phyloP scores from a whole-genome alignment of 2,113 vertebrate species.

The Leptodactylus fuscus region DNA sequence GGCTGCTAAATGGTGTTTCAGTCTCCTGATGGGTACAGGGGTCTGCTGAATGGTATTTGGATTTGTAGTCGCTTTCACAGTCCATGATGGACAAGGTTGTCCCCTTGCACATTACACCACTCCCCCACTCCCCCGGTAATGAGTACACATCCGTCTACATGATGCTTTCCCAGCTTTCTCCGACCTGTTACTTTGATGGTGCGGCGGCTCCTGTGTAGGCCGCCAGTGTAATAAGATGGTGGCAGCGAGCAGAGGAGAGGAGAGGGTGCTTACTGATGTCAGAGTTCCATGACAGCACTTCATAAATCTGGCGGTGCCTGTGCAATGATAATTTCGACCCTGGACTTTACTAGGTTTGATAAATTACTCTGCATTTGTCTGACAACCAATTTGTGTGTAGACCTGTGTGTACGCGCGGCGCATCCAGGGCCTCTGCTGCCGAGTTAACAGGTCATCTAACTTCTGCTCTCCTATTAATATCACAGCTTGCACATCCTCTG shows the following conservation, averaged over 20 bases:
- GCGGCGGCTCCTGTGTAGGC: not conserved
- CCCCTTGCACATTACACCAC: too few relatives aligned
- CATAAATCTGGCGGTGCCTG: constrained; percentile 41
- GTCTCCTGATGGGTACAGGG: too few relatives aligned
- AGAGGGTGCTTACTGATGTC: constrained; percentile 36
- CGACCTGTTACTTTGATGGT: not conserved
- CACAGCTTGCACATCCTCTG: constrained; percentile 10
- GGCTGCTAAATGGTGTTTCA: too few relatives aligned
- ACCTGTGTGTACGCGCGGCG: constrained; percentile 9
- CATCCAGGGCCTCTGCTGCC: constrained; percentile 14
- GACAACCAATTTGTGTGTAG: constrained; percentile 45
- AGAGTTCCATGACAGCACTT: constrained; percentile 41
- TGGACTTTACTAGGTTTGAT: constrained; percentile 50
- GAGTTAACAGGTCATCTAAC: constrained; percentile 35
- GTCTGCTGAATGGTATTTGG: too few relatives aligned
- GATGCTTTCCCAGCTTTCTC: not conserved
- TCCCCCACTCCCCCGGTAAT: too few relatives aligned
- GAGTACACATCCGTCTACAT: not conserved
- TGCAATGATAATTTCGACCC: constrained; percentile 51
- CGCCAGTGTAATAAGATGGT: constrained; percentile 13
- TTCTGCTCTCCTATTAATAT: constrained; percentile 29
- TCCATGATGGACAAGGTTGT: too few relatives aligned
- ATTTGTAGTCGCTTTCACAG: too few relatives aligned
- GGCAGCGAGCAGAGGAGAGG: not conserved
- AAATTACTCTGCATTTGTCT: constrained; percentile 43